Evolutionary conservation across 2,797 vertebrate species (phyloP), one percentile per base, ranked within the genome.

Genomic region (Danio kyathit): DNA sequence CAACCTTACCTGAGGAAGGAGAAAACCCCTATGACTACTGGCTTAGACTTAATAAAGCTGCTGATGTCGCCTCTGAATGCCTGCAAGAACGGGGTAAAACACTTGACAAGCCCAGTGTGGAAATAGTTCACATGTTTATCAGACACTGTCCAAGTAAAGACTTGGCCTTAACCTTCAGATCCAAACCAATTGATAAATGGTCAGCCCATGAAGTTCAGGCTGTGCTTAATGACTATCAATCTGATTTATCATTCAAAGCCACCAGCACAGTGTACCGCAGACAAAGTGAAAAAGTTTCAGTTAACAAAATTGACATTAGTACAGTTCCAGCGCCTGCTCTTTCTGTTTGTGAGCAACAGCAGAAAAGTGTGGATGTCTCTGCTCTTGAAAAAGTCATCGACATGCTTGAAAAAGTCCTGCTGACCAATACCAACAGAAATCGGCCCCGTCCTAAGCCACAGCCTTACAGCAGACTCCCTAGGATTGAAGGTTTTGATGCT

Each of bases 11-110:
- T 10, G 70, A 82, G 14, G 66, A 61, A 19, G 13, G 59, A 0
- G 78, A 84, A 14, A 71, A 75, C 44, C 67, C 76, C 0, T 75
- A 84, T 8, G 74, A 87, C 17, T 84, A 80, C 19, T 87, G 83
- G 81, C 73, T 88, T 5, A 75, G 76, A 59, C 66, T 83, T 4
- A 76, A 81, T 48, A 80, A 49, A 48, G 76, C 77, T 14, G 73
- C 56, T 6, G 86, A 89, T 43, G 59, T 48, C 54, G 83, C 75
- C 40, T n/a, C 65, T 19, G 79, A 74, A 49, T 66, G 63, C 16
- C 51, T 85, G 3, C 13, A 44, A n/a, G 57, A 66, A 46, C 49
- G 76, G 46, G 60, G 72, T 51, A 83, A 67, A 21, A 17, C 17
- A 5, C 57, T 80, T 21, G 69, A 83, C 5, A 61, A 79, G 16